These are phyloP conservation scores for Lacanobia wlatinum DNA, from an alignment of 2,888 invertebrate species.

Conservation along the genomic window DNA sequence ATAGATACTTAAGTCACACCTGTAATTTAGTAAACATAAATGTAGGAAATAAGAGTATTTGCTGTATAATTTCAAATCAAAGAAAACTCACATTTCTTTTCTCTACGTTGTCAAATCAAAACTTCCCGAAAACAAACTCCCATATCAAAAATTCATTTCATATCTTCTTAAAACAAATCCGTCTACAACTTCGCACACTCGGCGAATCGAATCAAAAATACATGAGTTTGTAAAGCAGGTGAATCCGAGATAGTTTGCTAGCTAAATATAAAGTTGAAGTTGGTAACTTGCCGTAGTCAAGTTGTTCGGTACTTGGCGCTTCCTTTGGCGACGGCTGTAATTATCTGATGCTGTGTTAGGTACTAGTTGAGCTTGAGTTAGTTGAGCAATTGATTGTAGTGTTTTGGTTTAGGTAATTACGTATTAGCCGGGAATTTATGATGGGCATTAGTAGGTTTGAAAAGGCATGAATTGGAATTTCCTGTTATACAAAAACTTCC, in stretches of 20 bases:
- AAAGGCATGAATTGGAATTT: too few relatives aligned
- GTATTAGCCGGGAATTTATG: not conserved
- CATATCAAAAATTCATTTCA: slow-evolving; percentile 19
- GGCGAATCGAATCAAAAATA: slow-evolving; percentile 60
- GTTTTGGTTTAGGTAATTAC: slow-evolving; percentile 19
- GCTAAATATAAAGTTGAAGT: slow-evolving; percentile 52
- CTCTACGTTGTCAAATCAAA: not conserved
- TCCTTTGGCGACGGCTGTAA: slow-evolving; percentile 24
- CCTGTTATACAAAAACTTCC: too few relatives aligned
- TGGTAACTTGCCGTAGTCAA: slow-evolving; percentile 44
- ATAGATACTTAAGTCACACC: too few relatives aligned
- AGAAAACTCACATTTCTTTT: too few relatives aligned
- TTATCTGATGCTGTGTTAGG: slow-evolving; percentile 42
- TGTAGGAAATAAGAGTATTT: too few relatives aligned
- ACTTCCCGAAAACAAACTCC: not conserved
- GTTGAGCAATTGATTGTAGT: slow-evolving; percentile 7
- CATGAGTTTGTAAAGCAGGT: slow-evolving; percentile 52
- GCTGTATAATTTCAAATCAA: too few relatives aligned
- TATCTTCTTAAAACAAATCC: slow-evolving; percentile 44
- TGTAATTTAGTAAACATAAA: too few relatives aligned
- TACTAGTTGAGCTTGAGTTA: slow-evolving; percentile 26
- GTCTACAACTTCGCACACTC: slow-evolving; percentile 19
- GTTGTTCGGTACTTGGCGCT: slow-evolving; percentile 29
- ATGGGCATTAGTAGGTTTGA: too few relatives aligned
- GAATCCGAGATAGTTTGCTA: slow-evolving; percentile 51